A percentile compares a stretch with the other conserved stretches of the same genome.
Evolutionary conservation across 2,888 invertebrate genomes (phyloP).

Genomic region (Catocala fraxini): DNA sequence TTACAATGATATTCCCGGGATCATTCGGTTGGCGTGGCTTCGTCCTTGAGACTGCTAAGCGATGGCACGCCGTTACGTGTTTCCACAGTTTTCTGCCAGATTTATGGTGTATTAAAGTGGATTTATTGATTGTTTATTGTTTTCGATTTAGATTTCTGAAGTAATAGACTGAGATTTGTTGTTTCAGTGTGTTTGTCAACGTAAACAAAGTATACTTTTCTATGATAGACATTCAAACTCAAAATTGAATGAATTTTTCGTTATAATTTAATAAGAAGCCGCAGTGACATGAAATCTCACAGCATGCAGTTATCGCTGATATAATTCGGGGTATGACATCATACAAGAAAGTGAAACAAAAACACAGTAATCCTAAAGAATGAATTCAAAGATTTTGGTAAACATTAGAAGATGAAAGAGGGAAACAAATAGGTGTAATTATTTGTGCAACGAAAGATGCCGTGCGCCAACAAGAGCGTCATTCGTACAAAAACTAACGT

Average conservation of each 20-base stretch:
- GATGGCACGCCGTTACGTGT: constrained; percentile 46
- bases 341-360: constrained; percentile 21
- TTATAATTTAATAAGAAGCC: constrained; percentile 11
- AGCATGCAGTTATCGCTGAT: constrained; percentile 31
- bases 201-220: constrained; percentile 39
- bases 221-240: constrained; percentile 16
- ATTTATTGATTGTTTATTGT: constrained; percentile 73
- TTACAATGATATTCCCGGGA: constrained; percentile 29
- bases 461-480: constrained; percentile 42
- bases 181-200: constrained; percentile 38
- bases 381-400: constrained; percentile 27
- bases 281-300: constrained; percentile 18
- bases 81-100: constrained; percentile 59
- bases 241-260: constrained; percentile 12
- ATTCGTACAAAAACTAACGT: constrained; percentile 42
- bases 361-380: constrained; percentile 18
- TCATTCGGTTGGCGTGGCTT: constrained; percentile 34
- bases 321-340: constrained; percentile 23
- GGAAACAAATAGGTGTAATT: constrained; percentile 45
- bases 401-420: constrained; percentile 34
- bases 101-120: constrained; percentile 65
- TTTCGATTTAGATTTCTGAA: constrained; percentile 58
- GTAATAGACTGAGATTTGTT: constrained; percentile 52
- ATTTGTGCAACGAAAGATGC: constrained; percentile 39
- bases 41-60: constrained; percentile 49